These are phyloP conservation scores for Novumbra hubbsi DNA, from an alignment of 2,797 vertebrate species.

Conservation along the genomic window DNA sequence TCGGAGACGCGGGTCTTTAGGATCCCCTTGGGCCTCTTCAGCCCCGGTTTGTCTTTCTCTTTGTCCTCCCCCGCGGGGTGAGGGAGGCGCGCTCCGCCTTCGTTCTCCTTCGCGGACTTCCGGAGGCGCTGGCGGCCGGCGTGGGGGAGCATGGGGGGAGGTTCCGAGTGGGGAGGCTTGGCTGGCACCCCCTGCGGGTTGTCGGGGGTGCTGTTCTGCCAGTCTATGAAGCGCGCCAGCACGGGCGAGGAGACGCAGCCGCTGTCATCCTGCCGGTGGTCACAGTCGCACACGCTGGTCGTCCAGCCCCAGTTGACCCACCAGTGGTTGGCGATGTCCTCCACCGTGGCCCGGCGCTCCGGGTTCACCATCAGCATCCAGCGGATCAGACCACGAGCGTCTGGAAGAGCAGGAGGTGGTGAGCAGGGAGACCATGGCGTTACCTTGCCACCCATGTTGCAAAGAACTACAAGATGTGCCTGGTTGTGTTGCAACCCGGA, in stretches of 20 bases:
- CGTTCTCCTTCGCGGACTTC: conserved; percentile 95
- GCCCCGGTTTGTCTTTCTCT: conserved; percentile 75
- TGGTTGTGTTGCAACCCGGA: too few relatives aligned
- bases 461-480: background rate
- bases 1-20: conserved; percentile 90
- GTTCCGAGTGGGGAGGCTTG: conserved; percentile 48
- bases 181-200: conserved; percentile 68
- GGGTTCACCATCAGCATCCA: conserved; percentile 99
- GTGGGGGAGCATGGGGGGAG: conserved; percentile 65
- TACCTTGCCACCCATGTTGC: background rate
- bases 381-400: conserved; percentile 95
- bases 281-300: conserved; percentile 95
- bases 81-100: conserved; percentile 72
- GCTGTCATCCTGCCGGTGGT: conserved; percentile 78
- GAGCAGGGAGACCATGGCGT: background rate
- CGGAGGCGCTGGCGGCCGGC: conserved; percentile 87
- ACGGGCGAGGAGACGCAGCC: conserved; percentile 80
- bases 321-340: conserved; percentile 99
- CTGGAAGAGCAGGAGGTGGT: conserved; percentile 55
- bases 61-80: conserved; percentile 60
- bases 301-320: conserved; percentile 99
- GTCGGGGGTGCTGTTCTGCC: conserved; percentile 86
- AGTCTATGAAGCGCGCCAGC: conserved; percentile 93
- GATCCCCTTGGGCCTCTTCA: conserved; percentile 96
- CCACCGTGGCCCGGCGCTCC: conserved; percentile 92